A percentile compares a stretch with the other conserved stretches of the same genome.
Conservation (phyloP, 2,797 vertebrate species). For the Manis javanica region DNA sequence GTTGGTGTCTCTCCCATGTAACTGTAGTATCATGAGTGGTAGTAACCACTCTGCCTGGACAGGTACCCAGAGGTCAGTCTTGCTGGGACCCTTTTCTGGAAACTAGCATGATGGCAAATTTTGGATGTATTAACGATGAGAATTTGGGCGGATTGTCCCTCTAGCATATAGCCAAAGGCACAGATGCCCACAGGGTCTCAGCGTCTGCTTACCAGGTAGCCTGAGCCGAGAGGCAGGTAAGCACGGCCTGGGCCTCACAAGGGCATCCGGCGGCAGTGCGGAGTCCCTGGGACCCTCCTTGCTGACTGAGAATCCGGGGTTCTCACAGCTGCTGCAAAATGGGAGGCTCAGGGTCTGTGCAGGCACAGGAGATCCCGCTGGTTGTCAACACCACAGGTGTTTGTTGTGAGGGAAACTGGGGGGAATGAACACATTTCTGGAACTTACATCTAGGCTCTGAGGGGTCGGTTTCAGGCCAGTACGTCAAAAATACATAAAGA, state of each 20-base stretch:
- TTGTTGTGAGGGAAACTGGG: no score
- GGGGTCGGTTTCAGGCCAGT: background rate
- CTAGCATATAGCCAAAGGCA: no score
- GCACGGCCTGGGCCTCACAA: no score
- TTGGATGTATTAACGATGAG: accelerated
- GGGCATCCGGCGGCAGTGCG: accelerated
- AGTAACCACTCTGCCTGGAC: no score
- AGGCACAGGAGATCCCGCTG: background rate
- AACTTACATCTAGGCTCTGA: background rate
- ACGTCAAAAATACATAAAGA: background rate
- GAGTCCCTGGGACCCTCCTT: no score
- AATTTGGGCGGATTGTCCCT: accelerated
- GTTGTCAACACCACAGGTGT: no score
- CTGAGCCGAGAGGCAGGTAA: accelerated
- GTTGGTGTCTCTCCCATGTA: background rate
- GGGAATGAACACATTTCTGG: background rate
- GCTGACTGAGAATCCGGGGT: background rate
- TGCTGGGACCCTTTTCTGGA: background rate
- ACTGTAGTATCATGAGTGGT: background rate
- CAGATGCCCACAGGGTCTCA: background rate
- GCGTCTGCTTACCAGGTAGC: accelerated
- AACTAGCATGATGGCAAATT: background rate
- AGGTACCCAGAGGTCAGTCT: no score
- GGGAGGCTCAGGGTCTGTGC: background rate
- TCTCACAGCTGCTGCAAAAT: background rate